Conservation (phyloP, 2,888 invertebrate genomes). For the Xylota segnis region DNA sequence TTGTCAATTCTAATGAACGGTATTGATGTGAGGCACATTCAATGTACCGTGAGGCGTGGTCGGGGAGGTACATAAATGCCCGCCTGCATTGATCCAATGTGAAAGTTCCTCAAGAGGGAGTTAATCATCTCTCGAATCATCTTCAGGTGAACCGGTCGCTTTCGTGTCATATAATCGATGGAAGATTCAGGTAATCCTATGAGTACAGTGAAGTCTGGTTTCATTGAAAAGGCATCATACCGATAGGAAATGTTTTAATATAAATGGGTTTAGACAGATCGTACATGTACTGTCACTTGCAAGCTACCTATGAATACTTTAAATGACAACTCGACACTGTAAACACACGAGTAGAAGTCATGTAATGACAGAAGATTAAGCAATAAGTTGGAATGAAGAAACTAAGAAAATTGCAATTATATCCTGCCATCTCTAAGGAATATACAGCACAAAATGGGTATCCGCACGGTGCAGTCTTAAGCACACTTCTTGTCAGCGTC, state of each 20-base stretch:
- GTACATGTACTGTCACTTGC: no score
- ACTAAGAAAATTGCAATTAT: no score
- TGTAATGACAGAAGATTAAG: no score
- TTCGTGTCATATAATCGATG: constrained; percentile 21
- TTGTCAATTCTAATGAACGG: constrained; percentile 17
- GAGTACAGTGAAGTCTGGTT: background rate
- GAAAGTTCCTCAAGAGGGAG: constrained; percentile 7
- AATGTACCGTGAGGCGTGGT: constrained; percentile 1
- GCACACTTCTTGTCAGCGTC: no score
- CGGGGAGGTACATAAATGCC: constrained; percentile 8
- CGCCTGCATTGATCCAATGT: background rate
- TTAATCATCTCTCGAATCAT: constrained; percentile 14
- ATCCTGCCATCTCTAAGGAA: no score
- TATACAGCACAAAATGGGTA: no score
- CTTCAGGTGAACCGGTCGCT: constrained; percentile 14
- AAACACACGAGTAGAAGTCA: no score
- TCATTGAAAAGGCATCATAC: background rate
- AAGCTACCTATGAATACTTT: no score
- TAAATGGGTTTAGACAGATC: background rate
- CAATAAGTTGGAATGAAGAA: no score
- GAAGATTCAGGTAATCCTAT: background rate
- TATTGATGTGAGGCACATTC: constrained; percentile 15
- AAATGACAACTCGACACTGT: no score
- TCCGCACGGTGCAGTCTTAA: no score
- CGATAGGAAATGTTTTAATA: background rate